Conservation (phyloP, 2,113 vertebrate genomes). For the Hyperoodon ampullatus region DNA sequence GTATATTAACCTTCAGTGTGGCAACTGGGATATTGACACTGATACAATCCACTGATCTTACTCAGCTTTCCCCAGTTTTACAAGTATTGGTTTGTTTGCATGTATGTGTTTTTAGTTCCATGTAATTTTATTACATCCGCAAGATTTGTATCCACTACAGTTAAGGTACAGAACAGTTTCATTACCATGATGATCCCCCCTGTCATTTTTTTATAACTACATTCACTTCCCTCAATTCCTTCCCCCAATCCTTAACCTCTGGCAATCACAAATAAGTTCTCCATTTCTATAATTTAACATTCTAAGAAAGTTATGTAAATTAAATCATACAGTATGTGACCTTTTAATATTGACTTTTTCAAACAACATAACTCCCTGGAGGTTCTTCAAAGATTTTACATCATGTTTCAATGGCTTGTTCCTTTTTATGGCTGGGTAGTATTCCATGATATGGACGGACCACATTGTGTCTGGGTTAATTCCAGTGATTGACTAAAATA, state of each 20-base stretch:
- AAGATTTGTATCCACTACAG: neutral
- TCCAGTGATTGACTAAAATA: neutral
- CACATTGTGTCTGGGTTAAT: neutral
- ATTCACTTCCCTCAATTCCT: neutral
- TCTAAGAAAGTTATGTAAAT: neutral
- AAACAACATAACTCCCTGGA: neutral
- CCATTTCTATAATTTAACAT: neutral
- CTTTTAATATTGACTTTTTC: neutral
- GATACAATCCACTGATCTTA: neutral
- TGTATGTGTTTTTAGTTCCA: neutral
- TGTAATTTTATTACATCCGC: neutral
- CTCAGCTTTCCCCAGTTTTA: neutral
- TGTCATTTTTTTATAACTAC: neutral
- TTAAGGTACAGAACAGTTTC: neutral
- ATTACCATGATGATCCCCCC: neutral
- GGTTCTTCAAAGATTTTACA: neutral
- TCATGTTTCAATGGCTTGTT: neutral
- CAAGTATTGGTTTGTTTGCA: neutral
- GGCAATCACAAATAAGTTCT: neutral
- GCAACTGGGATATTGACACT: neutral
- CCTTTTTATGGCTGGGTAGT: neutral
- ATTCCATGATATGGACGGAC: neutral
- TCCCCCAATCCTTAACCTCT: neutral
- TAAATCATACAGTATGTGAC: neutral
- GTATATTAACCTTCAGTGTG: neutral